Base-by-base conservation (phyloP, 2,888 invertebrate species). In the Diaphora mendica region DNA sequence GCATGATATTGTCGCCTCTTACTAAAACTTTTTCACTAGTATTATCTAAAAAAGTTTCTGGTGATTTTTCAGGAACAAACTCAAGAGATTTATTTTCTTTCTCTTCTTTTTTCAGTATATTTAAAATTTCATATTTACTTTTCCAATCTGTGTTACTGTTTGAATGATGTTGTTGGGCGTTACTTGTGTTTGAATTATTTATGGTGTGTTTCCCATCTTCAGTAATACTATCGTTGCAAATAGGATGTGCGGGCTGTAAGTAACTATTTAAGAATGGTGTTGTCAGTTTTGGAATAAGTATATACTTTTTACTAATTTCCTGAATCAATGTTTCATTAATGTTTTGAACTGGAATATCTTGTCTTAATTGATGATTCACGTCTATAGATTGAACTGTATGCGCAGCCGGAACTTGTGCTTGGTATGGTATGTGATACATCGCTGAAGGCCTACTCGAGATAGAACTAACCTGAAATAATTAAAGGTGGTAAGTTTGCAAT, bases 101-200 rank as follows among this genome's bases (percentile, higher is more conserved):
- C 77, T 93, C 93, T 70, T 86, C 87, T 75, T 88, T 87, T 77
- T 93, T 94, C 66, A 95, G 80, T 82, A 91, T 82, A 62, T 93
- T 88, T 80, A 95, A 87, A 81, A 95, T 95, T 70, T 92, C 91
- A 75, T 95, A 95, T 89, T 95, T 95, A 77, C 89, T 93, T 85
- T 91, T 94, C 95, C 95, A 95, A 80, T 95, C 93, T 42, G 74
- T 77, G 74, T 88, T 90, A 62, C 90, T 87, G 71, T 85, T 82
- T 26, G 77, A 70, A 76, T 74, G 81, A 13, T 83, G 26, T 39
- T 75, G 26, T 35, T 74, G 77, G 2, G 74, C 13, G n/a, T 39
- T 67, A 42, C 4, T 59, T 15, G 3, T 69, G 9, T 71, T 30
- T 26, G 20, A 26, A 26, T 69, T 15, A 67, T n/a, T 39, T 55